Conservation (phyloP, 1,140 invertebrate species). For the Diorhabda sublineata region DNA sequence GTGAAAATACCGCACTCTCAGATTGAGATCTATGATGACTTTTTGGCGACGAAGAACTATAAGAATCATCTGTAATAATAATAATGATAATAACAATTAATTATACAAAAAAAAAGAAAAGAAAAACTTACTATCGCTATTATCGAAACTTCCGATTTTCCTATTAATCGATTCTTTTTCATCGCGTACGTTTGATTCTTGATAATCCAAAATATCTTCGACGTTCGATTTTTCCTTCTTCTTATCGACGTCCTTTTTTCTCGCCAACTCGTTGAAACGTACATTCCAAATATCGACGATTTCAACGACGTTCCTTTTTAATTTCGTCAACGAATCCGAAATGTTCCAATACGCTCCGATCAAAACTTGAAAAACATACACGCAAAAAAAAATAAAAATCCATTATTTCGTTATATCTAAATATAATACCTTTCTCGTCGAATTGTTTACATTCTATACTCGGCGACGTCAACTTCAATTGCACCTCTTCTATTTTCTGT, state of each 20-base stretch:
- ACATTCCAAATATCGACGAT: constrained; percentile 63
- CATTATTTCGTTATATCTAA: no score
- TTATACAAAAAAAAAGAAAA: no score
- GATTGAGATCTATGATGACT: constrained; percentile 49
- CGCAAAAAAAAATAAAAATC: background rate
- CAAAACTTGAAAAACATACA: constrained; percentile 17
- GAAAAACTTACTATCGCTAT: constrained; percentile 29
- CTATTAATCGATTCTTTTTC: constrained; percentile 24
- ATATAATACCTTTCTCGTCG: constrained; percentile 21
- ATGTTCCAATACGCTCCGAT: constrained; percentile 49
- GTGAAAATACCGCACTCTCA: constrained; percentile 40
- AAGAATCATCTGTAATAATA: constrained; percentile 17
- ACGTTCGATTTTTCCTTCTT: constrained; percentile 38
- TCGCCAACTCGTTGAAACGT: constrained; percentile 47
- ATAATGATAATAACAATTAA: background rate
- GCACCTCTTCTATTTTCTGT: constrained; percentile 68
- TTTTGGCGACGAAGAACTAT: constrained; percentile 41
- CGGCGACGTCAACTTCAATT: constrained; percentile 64
- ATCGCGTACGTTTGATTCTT: background rate
- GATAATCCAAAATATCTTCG: constrained; percentile 10
- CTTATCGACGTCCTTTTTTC: constrained; percentile 38
- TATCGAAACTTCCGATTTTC: constrained; percentile 40
- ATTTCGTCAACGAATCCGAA: constrained; percentile 58
- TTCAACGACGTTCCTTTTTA: constrained; percentile 63
- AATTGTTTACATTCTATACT: constrained; percentile 52